These are phyloP conservation scores for Tinamus major DNA, from an alignment of 2,797 vertebrate species.

Conservation along the genomic window DNA sequence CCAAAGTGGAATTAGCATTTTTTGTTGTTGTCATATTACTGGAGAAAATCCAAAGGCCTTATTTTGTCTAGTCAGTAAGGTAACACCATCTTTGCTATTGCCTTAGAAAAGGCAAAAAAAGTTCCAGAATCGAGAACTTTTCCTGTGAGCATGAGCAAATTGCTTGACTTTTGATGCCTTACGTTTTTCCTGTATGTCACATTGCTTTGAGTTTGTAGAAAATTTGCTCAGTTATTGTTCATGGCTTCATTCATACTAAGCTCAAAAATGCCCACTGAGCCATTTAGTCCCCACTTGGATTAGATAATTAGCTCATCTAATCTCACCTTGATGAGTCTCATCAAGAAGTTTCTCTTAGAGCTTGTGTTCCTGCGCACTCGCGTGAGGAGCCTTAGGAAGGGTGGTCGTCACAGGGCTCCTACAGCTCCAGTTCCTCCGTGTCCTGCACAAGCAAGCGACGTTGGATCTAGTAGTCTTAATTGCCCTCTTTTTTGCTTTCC, in stretches of 20 bases:
- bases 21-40: background rate
- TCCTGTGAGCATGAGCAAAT: background rate
- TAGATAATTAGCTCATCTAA: background rate
- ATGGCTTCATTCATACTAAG: background rate
- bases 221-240: background rate
- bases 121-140: background rate
- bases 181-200: background rate
- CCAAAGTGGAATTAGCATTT: background rate
- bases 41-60: background rate
- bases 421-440: background rate
- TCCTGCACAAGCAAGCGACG: background rate
- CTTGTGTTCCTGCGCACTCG: background rate
- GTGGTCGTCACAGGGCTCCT: background rate
- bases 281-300: background rate
- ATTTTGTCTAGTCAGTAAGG: background rate
- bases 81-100: background rate
- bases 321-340: background rate
- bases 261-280: background rate
- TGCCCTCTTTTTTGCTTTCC: background rate
- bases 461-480: background rate
- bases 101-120: no score
- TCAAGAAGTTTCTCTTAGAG: background rate
- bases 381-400: background rate
- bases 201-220: background rate
- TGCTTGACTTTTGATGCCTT: background rate